Evolutionary conservation across 2,888 invertebrate species (phyloP), one percentile per base, ranked within the genome.

Genomic region (Scelioninae gen. 1): DNA sequence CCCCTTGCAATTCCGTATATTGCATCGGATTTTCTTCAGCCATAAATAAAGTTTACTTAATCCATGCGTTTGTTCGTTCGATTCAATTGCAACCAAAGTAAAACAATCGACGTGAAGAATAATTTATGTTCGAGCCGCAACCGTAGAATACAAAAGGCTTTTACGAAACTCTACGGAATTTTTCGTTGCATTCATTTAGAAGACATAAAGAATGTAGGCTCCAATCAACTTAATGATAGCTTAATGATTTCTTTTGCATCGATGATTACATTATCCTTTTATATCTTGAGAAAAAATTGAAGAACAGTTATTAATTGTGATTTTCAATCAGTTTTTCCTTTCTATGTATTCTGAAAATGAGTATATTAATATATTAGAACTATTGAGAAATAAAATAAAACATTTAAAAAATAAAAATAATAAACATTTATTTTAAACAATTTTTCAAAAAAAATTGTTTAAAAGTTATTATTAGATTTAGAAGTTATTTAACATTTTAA

Each of bases 31-130:
- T 65, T 56, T 66, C 65, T 66, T 13, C 16, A 51, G 56, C 40
- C 56, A 66, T 66, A 66, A 65, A 75, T 75, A 75, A 76, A 51
- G 63, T 66, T 76, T 56, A 40, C 58, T 66, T 76, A 66, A 66
- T 76, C 66, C 62, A 69, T 68, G 49, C 43, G 23, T 60, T 66
- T 38, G 23, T 68, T 66, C 56, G 49, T 53, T 68, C 47, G 29
- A 68, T 62, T 60, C 60, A 68, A 68, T 68, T 53, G 38, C 51
- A 68, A 43, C 53, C 40, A 0, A 58, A 75, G 55, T 43, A 53
- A 76, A 68, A 76, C 60, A 66, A 68, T 68, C 56, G 68, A 53
- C 60, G 16, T 53, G 43, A n/a, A 8, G 60, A 68, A 76, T 76
- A 68, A 76, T 76, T 76, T 60, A 68, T 76, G 60, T 53, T 32